Base-by-base conservation (phyloP, 2,113 vertebrate species). In the Passer domesticus region DNA sequence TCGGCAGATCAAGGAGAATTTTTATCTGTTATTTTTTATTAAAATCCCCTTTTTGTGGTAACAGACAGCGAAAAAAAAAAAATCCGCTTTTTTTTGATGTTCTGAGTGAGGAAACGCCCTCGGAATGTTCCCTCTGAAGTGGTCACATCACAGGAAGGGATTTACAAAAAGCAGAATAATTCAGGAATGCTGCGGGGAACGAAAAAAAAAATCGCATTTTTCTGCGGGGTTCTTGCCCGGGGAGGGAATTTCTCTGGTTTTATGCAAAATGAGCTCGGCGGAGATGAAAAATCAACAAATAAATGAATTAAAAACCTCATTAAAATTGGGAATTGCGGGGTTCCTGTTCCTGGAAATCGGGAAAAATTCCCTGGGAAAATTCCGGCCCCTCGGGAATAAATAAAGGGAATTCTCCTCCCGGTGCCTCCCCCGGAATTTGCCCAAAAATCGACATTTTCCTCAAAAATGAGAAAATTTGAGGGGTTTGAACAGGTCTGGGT, bases 11-110 rank as follows among this genome's bases (percentile, higher is more conserved):
- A 93, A 96, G 95, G 87, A 55, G 69, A 59, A 84, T 44, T 78
- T 94, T 96, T 94, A 94, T 96, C 93, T 82, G 87, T 23, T 79
- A 85, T 69, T 83, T 90, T 83, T 80, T 89, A 95, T 95, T 96
- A 81, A 95, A 91, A 41, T 58, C 33, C 33, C 64, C 7, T 59
- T 59, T 58, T 37, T 59, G n/a, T 24, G 58, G 56, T n/a, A 58
- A 15, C 33, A n/a, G 56, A 16, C 13, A 3, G 30, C 4, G 11
- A 11, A 41, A 4, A 37, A 67, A 67, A 56, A 67, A 50, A 31
- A 43, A 43, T 17, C 6, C 3, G 4, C 7, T 33, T 17, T 33
- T 17, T 82, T 41, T 33, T 83, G 55, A 92, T 81, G 56, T 81
- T 89, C 83, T 19, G 82, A 69, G 62, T 68, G 70, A 89, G 73